These are phyloP conservation scores for Aphidoletes aphidimyza DNA, from an alignment of 2,888 invertebrate species.

Conservation along the genomic window DNA sequence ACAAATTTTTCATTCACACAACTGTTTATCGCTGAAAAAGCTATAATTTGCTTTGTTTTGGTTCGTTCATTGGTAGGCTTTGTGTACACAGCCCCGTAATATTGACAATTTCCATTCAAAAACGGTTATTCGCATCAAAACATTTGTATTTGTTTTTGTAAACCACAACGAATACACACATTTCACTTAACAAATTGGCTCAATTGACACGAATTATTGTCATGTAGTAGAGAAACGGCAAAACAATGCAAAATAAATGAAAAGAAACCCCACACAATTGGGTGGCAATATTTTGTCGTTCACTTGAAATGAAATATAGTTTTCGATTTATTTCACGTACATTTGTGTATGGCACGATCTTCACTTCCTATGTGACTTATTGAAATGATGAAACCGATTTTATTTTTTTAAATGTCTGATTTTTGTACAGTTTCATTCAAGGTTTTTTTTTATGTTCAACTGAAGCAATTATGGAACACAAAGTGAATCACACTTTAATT, in stretches of 20 bases:
- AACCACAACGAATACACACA: conserved; percentile 9
- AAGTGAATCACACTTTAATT: too few species aligned
- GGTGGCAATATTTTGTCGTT: conserved; percentile 26
- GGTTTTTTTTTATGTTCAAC: neutral
- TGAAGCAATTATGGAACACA: too few species aligned
- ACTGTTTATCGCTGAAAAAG: neutral
- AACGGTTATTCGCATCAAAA: neutral
- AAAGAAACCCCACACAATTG: neutral
- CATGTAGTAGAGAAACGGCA: neutral
- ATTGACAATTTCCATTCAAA: conserved; percentile 5
- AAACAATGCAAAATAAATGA: neutral
- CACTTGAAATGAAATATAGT: neutral
- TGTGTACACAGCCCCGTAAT: neutral
- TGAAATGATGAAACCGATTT: too few species aligned
- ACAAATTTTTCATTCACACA: conserved; percentile 4
- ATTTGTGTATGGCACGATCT: neutral
- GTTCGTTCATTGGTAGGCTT: neutral
- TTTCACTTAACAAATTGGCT: neutral
- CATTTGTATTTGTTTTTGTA: neutral
- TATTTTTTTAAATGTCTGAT: too few species aligned
- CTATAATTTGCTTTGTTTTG: neutral
- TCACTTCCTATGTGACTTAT: neutral
- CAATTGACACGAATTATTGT: conserved; percentile 28
- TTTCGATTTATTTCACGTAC: neutral
- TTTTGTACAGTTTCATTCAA: neutral